phyloP scores from a whole-genome alignment of 2,888 invertebrate species.

The Chironomus riparius region DNA sequence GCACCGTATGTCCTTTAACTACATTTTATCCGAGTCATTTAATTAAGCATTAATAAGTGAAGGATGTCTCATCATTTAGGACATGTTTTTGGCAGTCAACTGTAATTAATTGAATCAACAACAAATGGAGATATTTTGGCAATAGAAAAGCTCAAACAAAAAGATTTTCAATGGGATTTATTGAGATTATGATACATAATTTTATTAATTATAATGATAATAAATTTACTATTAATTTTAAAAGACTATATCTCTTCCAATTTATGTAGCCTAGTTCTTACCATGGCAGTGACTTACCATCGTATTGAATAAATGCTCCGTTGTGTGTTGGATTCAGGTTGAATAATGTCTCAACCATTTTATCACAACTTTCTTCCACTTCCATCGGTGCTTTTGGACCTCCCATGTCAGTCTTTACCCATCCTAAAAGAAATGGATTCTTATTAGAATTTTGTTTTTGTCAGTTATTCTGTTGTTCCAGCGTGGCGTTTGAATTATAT shows the following conservation, averaged over 20 bases:
- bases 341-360: constrained; percentile 57
- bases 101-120: too few relatives aligned
- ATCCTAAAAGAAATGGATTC: constrained; percentile 35
- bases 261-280: constrained; percentile 37
- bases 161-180: not conserved
- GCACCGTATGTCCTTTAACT: not conserved
- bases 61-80: not conserved
- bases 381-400: constrained; percentile 69
- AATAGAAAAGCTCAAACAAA: not conserved
- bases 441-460: too few relatives aligned
- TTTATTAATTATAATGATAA: not conserved
- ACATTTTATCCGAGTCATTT: constrained; percentile 12
- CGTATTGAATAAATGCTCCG: constrained; percentile 69
- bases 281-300: constrained; percentile 67
- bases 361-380: constrained; percentile 54
- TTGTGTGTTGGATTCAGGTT: constrained; percentile 55
- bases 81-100: too few relatives aligned
- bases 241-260: not conserved
- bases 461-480: too few relatives aligned
- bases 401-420: constrained; percentile 88
- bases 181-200: not conserved
- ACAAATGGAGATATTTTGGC: not conserved
- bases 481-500: too few relatives aligned
- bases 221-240: not conserved
- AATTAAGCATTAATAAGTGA: not conserved